Conservation (phyloP, 2,888 invertebrate species). For the Matsumyia berberina region DNA sequence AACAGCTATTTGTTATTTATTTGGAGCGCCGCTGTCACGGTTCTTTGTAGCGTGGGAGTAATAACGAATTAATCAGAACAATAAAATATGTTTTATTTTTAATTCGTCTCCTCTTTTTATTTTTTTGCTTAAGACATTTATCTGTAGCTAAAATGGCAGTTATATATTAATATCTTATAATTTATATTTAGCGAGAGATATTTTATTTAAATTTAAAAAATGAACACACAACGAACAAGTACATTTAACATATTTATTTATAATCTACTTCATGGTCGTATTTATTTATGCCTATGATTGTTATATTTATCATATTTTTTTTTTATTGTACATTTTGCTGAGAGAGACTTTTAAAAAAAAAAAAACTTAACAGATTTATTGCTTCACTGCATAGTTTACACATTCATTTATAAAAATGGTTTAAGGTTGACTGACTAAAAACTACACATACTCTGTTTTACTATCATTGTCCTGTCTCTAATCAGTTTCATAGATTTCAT, state of each 20-base stretch:
- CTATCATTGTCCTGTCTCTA: slow-evolving; percentile 22
- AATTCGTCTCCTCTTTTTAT: slow-evolving; percentile 24
- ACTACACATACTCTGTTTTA: background rate
- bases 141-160: slow-evolving; percentile 63
- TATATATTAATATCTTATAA: slow-evolving; percentile 46
- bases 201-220: slow-evolving; percentile 22
- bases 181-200: slow-evolving; percentile 41
- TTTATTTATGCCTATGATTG: slow-evolving; percentile 39
- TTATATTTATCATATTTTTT: slow-evolving; percentile 30
- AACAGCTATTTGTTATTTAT: slow-evolving; percentile 51
- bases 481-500: slow-evolving; percentile 46
- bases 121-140: slow-evolving; percentile 50
- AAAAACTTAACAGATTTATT: slow-evolving; percentile 13
- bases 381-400: background rate
- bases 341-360: slow-evolving; percentile 56
- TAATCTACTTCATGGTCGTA: slow-evolving; percentile 5
- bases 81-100: slow-evolving; percentile 38
- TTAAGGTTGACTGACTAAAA: slow-evolving; percentile 2
- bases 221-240: slow-evolving; percentile 42
- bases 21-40: slow-evolving; percentile 54
- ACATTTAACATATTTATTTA: slow-evolving; percentile 46
- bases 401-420: slow-evolving; percentile 1
- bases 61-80: slow-evolving; percentile 52
- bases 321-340: slow-evolving; percentile 43
- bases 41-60: slow-evolving; percentile 51